Percentiles rank a stretch among this genome's conserved stretches.
These are phyloP conservation scores for Actinia tenebrosa DNA, from an alignment of 64 coral and sea anemone species.

Conservation along the genomic window DNA sequence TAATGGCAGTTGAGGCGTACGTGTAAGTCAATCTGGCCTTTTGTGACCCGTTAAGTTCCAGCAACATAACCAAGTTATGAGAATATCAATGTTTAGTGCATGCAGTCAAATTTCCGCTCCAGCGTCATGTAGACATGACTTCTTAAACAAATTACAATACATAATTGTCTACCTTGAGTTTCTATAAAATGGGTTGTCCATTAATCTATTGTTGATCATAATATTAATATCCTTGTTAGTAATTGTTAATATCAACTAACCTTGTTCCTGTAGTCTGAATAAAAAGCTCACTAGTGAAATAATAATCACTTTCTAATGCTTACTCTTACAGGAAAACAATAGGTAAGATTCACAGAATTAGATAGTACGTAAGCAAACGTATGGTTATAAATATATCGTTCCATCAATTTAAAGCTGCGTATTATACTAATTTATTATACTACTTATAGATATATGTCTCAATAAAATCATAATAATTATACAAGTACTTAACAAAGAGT, in stretches of 20 bases:
- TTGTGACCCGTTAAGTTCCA: no score
- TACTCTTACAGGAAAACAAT: not conserved
- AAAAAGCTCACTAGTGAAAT: not conserved
- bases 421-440: no score
- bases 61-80: no score
- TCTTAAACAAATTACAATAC: not conserved
- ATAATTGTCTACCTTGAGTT: not conserved
- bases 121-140: not conserved
- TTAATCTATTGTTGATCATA: not conserved
- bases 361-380: no score
- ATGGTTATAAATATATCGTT: not conserved
- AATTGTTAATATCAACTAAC: not conserved
- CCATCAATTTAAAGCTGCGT: no score
- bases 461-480: no score
- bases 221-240: not conserved
- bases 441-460: no score
- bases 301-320: conserved; percentile 1
- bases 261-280: not conserved
- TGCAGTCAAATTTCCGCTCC: not conserved
- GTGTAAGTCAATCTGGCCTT: no score
- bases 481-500: no score
- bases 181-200: not conserved
- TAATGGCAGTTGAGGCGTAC: no score
- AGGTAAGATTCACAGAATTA: not conserved
- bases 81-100: not conserved